Evolutionary conservation across 2,888 invertebrate genomes (phyloP), one percentile per base, ranked within the genome.

Genomic region (Scaptomyza parva): DNA sequence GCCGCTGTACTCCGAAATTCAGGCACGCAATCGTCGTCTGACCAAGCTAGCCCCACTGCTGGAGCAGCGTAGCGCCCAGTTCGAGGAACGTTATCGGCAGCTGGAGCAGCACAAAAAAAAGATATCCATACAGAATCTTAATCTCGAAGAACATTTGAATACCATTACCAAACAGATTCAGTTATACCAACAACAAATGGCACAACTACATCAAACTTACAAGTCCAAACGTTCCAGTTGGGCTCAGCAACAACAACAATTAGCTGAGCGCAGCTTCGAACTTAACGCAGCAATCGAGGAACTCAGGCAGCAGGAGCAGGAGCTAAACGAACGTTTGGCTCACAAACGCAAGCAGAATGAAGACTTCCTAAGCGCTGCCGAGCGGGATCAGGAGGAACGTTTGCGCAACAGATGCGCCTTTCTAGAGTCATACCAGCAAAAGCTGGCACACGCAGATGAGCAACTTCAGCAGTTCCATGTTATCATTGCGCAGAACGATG

Each of bases 311-410:
- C 5, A 51, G 2, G 44, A 62, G 2, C 24, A 41, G 1, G 45
- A 70, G 2, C 53, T 66, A 3, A 28, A 35, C 2, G 28, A 63
- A 2, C 20, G 54, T 14, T 8, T 76, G 22, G 11, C 44, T 0
- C 41, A 20, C 24, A 37, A 69, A 18, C 39, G 55, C 3, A 35
- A 59, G 2, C 39, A 70, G 12, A 82, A 77, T 43, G 76, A 84
- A 8, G 51, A 78, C 0, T 57, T 58, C 0, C 72, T 89, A 28
- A 26, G 44, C 5, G 24, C 54, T 4, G 79, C 75, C 14, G 89
- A 89, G 44, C 24, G 52, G 6, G 48, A 63, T 7, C 85, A 82
- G 11, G 22, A 62, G 17, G 41, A 66, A 14, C 57, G 47, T 6
- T 30, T 77, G 17, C 4, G 28, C 3, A 24, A 24, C 1, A 61